These are phyloP conservation scores for Bettongia penicillata DNA, from an alignment of 2,113 vertebrate species.

Conservation along the genomic window DNA sequence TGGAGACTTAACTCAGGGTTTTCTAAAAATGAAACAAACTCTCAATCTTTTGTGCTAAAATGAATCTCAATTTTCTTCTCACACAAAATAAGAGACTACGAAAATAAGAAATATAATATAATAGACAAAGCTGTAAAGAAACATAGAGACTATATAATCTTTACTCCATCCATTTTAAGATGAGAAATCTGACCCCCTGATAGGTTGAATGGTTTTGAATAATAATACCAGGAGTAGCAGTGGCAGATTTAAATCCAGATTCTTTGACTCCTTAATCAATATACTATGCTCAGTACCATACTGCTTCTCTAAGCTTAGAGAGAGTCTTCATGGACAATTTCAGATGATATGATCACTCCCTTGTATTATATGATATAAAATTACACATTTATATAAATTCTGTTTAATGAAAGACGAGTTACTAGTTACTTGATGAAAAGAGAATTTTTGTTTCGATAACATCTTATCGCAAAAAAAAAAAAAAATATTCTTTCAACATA, in stretches of 20 bases:
- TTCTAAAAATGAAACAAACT: too few relatives aligned
- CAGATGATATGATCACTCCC: background rate
- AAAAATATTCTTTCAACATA: background rate
- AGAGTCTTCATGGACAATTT: background rate
- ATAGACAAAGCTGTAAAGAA: background rate
- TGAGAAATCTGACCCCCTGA: background rate
- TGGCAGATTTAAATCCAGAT: background rate
- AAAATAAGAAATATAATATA: background rate
- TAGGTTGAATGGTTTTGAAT: background rate
- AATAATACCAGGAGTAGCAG: background rate
- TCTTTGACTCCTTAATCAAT: background rate
- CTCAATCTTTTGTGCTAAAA: too few relatives aligned
- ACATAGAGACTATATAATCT: background rate
- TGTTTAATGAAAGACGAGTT: background rate
- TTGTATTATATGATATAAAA: background rate
- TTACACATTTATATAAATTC: background rate
- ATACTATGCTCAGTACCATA: background rate
- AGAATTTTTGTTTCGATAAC: background rate
- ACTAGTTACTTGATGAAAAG: background rate
- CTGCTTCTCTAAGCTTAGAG: background rate
- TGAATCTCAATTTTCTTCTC: background rate
- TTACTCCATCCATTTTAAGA: background rate
- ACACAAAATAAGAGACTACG: background rate
- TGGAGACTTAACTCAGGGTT: too few relatives aligned
- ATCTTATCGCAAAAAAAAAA: background rate